A percentile compares a stretch with the other conserved stretches of the same genome.
Conservation (phyloP, 2,797 vertebrate genomes). For the Rhinichthys osculus region DNA sequence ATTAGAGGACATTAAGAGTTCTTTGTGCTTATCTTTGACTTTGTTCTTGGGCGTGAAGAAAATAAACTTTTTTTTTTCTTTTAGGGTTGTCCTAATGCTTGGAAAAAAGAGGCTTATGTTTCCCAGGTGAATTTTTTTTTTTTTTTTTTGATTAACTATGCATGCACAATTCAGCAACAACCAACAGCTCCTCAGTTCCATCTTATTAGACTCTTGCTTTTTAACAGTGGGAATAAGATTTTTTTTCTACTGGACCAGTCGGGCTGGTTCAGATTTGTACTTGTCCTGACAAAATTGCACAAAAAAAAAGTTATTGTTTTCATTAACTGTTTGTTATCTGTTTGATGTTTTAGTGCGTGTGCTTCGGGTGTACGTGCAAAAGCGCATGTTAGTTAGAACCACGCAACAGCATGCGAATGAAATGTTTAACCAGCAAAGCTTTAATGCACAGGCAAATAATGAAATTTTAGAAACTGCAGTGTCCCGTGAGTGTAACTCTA, state of each 20-base stretch:
- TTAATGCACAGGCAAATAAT: no score
- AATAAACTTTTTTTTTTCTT: background rate
- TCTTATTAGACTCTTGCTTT: background rate
- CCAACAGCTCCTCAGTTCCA: background rate
- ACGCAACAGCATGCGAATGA: no score
- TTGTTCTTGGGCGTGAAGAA: background rate
- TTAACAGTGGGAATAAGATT: background rate
- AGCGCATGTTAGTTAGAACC: no score
- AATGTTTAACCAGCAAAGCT: no score
- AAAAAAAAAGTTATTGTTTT: no score
- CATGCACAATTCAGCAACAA: constrained; percentile 1
- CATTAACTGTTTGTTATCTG: no score
- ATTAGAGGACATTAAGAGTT: constrained; percentile 25
- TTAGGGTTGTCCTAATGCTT: constrained; percentile 8
- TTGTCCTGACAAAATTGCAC: background rate
- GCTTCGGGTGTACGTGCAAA: no score
- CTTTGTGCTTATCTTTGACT: constrained; percentile 4
- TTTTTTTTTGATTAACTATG: background rate
- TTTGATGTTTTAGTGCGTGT: no score
- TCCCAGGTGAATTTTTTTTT: background rate
- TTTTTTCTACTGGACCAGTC: background rate
- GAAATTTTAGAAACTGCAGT: no score
- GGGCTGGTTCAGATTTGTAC: background rate
- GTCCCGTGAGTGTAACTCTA: no score
- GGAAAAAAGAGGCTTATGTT: background rate